Evolutionary conservation across 2,888 invertebrate species (phyloP).

Genomic region (Strigamia transsilvanica): DNA sequence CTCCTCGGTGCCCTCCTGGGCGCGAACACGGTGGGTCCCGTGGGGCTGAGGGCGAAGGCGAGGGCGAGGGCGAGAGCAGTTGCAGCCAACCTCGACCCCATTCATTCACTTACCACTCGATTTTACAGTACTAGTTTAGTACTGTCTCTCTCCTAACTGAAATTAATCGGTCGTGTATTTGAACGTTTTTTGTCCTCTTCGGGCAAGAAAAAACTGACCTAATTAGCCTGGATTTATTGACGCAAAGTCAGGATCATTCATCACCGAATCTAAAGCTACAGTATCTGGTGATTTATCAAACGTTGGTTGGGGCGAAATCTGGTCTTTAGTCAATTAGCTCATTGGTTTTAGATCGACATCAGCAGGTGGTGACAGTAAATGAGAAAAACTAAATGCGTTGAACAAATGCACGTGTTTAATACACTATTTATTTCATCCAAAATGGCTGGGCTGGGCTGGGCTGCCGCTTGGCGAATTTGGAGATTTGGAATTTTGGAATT

Average conservation of each 20-base stretch:
- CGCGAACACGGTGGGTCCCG: neutral
- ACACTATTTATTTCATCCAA: too few species aligned
- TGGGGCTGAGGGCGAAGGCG: neutral
- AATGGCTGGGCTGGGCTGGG: too few species aligned
- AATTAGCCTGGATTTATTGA: constrained; percentile 17
- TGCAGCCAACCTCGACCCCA: constrained; percentile 39
- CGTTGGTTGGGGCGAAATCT: neutral
- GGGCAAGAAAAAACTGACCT: neutral
- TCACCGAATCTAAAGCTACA: neutral
- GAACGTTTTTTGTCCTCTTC: neutral
- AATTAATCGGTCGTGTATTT: constrained; percentile 10
- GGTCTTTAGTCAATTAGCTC: constrained; percentile 21
- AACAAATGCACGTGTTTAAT: too few species aligned
- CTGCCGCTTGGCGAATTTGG: too few species aligned
- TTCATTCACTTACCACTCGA: constrained; percentile 8
- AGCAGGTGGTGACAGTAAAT: too few species aligned
- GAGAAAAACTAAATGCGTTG: too few species aligned
- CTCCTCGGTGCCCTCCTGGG: neutral
- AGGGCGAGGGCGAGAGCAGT: neutral
- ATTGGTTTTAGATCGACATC: too few species aligned
- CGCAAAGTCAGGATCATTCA: neutral
- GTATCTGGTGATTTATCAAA: constrained; percentile 34
- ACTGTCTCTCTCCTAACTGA: constrained; percentile 26
- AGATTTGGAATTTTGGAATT: too few species aligned
- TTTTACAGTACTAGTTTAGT: too few species aligned